Conservation (phyloP, 2,797 vertebrate genomes). For the Taeniopygia guttata region DNA sequence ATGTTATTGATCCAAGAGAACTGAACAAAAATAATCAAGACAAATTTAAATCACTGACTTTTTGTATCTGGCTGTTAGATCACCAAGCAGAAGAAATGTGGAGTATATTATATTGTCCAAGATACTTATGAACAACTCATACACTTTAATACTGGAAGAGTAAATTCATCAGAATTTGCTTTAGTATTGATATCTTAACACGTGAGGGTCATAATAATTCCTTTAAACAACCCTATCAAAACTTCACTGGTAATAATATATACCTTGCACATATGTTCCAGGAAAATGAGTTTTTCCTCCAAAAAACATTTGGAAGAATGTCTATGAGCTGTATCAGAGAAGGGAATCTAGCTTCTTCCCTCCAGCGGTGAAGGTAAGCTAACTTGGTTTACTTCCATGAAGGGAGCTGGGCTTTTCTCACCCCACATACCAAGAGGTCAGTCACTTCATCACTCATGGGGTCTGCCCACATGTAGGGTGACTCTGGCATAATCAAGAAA, state of each 20-base stretch:
- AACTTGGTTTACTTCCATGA: rapidly evolving
- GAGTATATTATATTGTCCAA: not conserved
- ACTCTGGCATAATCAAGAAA: not conserved
- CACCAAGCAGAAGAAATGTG: not conserved
- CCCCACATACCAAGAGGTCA: not conserved
- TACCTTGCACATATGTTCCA: not conserved
- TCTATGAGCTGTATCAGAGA: not conserved
- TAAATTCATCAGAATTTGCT: not conserved
- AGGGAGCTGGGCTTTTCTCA: not conserved
- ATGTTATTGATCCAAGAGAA: not conserved
- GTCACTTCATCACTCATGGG: not conserved
- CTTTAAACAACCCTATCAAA: not conserved
- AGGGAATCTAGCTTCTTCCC: not conserved
- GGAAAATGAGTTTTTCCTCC: not conserved
- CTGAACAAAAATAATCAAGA: not conserved
- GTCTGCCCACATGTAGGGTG: not conserved
- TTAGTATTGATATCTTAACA: not conserved
- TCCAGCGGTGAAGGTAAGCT: not conserved
- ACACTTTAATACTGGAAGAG: not conserved
- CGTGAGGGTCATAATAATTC: not conserved
- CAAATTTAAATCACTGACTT: not conserved
- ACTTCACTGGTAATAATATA: not conserved
- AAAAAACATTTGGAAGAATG: not conserved
- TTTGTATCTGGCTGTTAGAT: not conserved
- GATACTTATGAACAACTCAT: not conserved